Conservation (phyloP, 1,140 invertebrate species). For the Agrilus planipennis region DNA sequence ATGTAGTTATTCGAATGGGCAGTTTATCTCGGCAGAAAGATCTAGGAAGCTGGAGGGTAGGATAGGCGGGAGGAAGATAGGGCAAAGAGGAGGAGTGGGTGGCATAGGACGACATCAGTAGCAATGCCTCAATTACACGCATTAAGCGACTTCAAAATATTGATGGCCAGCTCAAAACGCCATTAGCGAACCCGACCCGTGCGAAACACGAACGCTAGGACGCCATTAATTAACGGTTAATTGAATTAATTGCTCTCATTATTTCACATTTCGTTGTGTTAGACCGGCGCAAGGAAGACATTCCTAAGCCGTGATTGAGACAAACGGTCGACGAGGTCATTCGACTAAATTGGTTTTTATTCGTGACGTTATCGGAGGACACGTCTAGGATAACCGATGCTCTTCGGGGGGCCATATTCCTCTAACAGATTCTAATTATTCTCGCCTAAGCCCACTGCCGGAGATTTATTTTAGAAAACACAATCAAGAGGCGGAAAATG, state of each 20-base stretch:
- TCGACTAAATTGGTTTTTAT: slow-evolving; percentile 16
- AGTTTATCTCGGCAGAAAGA: no score
- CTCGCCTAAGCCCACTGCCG: no score
- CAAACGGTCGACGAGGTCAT: slow-evolving; percentile 12
- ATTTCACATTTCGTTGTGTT: slow-evolving; percentile 34
- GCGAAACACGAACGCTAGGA: slow-evolving; percentile 33
- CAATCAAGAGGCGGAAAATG: no score
- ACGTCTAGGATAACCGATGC: slow-evolving; percentile 7
- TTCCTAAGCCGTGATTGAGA: slow-evolving; percentile 15
- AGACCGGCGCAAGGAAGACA: slow-evolving; percentile 18
- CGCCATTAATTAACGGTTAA: slow-evolving; percentile 39
- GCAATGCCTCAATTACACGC: slow-evolving; percentile 5
- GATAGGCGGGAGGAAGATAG: no score
- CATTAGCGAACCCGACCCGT: slow-evolving; percentile 31
- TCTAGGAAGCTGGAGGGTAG: no score
- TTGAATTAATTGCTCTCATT: slow-evolving; percentile 39
- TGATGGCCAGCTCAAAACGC: slow-evolving; percentile 36
- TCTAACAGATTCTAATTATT: slow-evolving; percentile 6
- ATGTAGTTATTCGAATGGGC: no score
- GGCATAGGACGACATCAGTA: no score
- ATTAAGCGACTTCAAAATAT: slow-evolving; percentile 24
- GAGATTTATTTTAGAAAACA: no score
- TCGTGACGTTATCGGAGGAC: slow-evolving; percentile 11
- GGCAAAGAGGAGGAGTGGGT: no score
- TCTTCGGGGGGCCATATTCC: slow-evolving; percentile 2